Evolutionary conservation across 2,888 invertebrate species (phyloP), one percentile per base, ranked within the genome.

Genomic region (Gnatocerus cornutus): DNA sequence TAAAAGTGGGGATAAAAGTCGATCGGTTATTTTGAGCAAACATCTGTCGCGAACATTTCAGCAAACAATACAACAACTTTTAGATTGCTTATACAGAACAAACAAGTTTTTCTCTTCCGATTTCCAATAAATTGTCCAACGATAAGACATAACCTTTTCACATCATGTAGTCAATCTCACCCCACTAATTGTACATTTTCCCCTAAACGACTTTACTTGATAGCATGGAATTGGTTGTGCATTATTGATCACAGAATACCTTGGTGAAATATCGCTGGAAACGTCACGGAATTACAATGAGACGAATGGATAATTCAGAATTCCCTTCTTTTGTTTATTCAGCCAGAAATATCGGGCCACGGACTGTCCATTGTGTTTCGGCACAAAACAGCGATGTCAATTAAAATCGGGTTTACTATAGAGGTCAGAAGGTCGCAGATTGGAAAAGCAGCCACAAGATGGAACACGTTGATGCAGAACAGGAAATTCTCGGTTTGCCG

Each of bases 1-100:
- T n/a, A 46, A 46, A 46, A n/a, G 21, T 16, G 46, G 46, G 5
- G 7, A 6, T 6, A 12, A 41, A 46, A 46, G 46, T 46, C 46
- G 46, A 46, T 46, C 9, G 46, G 46, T 16, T 46, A 46, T 46
- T 46, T 16, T 13, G 13, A 52, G 33, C 33, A 52, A 52, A 52
- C 52, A 52, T 52, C 52, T 33, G 52, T 50, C 50, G 27, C 50
- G 27, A 50, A 50, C 50, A 33, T 33, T 52, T 52, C 52, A 52
- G 52, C 13, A 52, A 52, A 33, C 33, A 52, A 33, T 52, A 30
- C 52, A 14, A 33, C 33, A 14, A 52, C 13, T 52, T 52, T 52
- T 8, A 30, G 52, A 33, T 52, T 52, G 52, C 8, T 13, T 13
- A 12, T 21, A 21, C n/a, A 12, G 27, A n/a, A 29, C 27, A 21